Conservation (phyloP, 2,797 vertebrate species). For the Mus spretus region DNA sequence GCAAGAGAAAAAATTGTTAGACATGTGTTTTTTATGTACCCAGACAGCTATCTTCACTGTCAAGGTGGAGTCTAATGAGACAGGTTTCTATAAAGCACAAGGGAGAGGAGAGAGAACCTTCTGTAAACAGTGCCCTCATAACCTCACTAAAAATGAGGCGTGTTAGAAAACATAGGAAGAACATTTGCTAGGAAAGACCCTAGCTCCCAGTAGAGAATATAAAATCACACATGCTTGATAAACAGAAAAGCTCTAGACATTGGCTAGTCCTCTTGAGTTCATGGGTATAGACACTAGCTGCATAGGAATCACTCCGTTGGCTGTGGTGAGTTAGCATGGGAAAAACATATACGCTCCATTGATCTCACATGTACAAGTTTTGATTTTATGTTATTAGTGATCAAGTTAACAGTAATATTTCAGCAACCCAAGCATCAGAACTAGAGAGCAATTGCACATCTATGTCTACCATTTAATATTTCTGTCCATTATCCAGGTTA, state of each 20-base stretch:
- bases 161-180: constrained; percentile 6
- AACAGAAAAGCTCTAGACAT: background rate
- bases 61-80: background rate
- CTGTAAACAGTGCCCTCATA: background rate
- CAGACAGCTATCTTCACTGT: constrained; percentile 20
- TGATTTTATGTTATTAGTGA: constrained; percentile 49
- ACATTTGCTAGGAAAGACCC: background rate
- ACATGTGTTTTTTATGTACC: background rate
- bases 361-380: background rate
- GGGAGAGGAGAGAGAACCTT: background rate
- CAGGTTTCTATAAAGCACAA: constrained; percentile 34
- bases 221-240: constrained; percentile 11
- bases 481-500: constrained; percentile 42
- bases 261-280: constrained; percentile 40
- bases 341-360: constrained; percentile 26
- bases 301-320: background rate
- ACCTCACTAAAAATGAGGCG: background rate
- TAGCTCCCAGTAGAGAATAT: constrained; percentile 22
- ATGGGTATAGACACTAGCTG: background rate
- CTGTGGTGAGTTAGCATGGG: background rate
- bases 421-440: constrained; percentile 59
- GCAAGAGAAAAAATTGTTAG: constrained; percentile 41
- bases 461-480: background rate
- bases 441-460: constrained; percentile 50
- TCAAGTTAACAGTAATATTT: background rate